Evolutionary conservation across 2,113 vertebrate species (phyloP).

Genomic region (Aspidoscelis tigris): DNA sequence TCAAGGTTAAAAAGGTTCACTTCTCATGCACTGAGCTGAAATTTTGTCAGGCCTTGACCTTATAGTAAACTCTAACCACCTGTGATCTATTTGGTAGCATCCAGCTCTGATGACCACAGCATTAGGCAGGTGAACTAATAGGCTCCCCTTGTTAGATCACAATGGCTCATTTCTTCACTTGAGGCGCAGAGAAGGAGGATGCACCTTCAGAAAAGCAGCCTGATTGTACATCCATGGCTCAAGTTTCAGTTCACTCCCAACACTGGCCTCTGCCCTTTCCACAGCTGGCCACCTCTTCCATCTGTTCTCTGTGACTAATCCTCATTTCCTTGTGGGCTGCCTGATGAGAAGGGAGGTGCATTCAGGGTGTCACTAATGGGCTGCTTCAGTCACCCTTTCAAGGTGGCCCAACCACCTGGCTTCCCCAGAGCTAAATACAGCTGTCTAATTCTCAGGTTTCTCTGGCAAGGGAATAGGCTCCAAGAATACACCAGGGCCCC

Average conservation of each 20-base stretch:
- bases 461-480: background rate
- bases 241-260: background rate
- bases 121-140: background rate
- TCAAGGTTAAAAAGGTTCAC: no score
- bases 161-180: background rate
- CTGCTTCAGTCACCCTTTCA: background rate
- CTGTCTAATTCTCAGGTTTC: slow-evolving; percentile 10
- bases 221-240: background rate
- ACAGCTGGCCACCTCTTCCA: slow-evolving; percentile 13
- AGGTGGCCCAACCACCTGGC: slow-evolving; percentile 1
- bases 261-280: background rate
- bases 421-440: background rate
- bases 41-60: background rate
- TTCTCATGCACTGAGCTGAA: no score
- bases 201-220: background rate
- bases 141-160: background rate
- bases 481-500: background rate
- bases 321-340: background rate
- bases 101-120: background rate
- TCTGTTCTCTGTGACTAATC: slow-evolving; percentile 24
- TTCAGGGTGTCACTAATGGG: background rate
- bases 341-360: background rate
- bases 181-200: background rate
- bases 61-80: background rate
- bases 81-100: background rate